phyloP scores from a whole-genome alignment of 2,113 vertebrate genomes.

The human region DNA sequence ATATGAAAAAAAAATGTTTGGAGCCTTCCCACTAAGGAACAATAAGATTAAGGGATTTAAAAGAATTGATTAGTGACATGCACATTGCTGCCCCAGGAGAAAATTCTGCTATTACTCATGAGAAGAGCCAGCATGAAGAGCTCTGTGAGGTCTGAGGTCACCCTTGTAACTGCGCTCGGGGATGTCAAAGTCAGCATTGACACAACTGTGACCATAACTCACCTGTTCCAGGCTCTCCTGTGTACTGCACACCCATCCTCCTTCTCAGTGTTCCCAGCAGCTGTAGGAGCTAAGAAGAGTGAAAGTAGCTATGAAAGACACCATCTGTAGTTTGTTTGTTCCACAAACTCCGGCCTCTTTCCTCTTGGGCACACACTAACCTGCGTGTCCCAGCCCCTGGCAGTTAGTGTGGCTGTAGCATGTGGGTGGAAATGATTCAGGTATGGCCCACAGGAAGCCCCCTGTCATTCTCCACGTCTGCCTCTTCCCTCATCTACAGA shows the following conservation, averaged over 20 bases:
- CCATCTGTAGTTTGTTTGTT: background rate
- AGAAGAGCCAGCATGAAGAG: fast-evolving
- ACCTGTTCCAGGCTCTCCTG: fast-evolving
- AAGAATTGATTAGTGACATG: background rate
- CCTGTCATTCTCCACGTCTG: fast-evolving
- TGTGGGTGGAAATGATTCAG: fast-evolving
- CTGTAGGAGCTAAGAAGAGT: fast-evolving
- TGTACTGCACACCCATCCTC: fast-evolving
- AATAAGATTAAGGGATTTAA: background rate
- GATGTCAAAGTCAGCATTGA: fast-evolving
- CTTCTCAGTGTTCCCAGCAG: fast-evolving
- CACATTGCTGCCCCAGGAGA: fast-evolving
- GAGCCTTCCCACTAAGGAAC: background rate
- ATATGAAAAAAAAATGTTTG: background rate
- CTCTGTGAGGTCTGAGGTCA: background rate
- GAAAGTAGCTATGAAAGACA: fast-evolving
- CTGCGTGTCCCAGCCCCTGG: fast-evolving
- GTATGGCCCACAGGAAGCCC: background rate
- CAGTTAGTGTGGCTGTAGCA: background rate
- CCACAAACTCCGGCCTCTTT: background rate
- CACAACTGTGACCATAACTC: fast-evolving
- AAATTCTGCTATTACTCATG: background rate
- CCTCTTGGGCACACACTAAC: too few species aligned
- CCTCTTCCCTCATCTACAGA: background rate
- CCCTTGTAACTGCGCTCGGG: fast-evolving